These are phyloP conservation scores for Hypothenemus hampei DNA, from an alignment of 1,140 invertebrate genomes.

Conservation along the genomic window DNA sequence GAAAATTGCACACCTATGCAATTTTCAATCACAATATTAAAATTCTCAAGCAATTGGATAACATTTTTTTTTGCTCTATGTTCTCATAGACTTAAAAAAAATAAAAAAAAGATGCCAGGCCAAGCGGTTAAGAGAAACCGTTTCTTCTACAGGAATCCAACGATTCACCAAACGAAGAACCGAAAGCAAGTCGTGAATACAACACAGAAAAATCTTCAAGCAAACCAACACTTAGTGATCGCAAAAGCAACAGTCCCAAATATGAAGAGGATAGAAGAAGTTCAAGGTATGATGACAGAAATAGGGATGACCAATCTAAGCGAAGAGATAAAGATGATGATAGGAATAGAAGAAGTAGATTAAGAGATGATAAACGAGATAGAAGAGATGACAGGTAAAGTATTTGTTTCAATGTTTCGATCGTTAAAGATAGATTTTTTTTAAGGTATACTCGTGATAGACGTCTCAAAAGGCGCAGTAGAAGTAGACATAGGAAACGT, in stretches of 20 bases:
- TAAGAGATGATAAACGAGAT: conserved; percentile 5
- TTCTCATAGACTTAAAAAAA: conserved; percentile 7
- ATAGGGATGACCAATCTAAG: too few species aligned
- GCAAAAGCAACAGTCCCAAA: conserved; percentile 19
- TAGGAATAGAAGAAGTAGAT: conserved; percentile 12
- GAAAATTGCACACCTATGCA: too few species aligned
- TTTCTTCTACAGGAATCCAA: conserved; percentile 34
- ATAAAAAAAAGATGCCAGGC: background rate
- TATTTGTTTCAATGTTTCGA: background rate
- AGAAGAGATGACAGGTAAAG: conserved; percentile 25
- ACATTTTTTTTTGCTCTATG: conserved; percentile 11
- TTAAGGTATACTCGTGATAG: conserved; percentile 17
- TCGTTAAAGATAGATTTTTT: background rate
- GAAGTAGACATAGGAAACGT: conserved; percentile 25
- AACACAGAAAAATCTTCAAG: background rate
- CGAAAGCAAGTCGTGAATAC: too few species aligned
- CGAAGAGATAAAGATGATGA: conserved; percentile 2
- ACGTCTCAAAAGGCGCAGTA: conserved; percentile 21
- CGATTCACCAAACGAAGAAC: conserved; percentile 5
- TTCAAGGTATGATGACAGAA: conserved; percentile 14
- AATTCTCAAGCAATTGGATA: background rate
- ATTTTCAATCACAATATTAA: conserved; percentile 1
- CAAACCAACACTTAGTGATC: background rate
- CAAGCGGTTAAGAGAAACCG: conserved; percentile 25
- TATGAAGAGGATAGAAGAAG: conserved; percentile 9